Base-by-base conservation (phyloP, 92 coral and sea anemone genomes). In the Phenganax marumi region DNA sequence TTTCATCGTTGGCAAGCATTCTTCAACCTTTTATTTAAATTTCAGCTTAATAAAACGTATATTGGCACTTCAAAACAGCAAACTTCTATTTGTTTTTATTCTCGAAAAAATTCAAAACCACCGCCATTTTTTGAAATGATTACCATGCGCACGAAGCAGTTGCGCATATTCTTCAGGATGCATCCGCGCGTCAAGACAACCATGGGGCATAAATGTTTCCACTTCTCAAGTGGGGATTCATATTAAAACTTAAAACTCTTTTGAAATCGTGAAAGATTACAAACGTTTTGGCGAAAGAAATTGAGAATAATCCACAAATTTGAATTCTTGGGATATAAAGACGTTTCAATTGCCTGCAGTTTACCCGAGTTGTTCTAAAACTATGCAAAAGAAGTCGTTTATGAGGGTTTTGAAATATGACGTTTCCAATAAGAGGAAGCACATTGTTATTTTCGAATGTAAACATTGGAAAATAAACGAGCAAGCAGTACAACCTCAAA, bases 1-100 rank as follows among this genome's bases (percentile, higher is more conserved):
- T 74, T 53, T 74, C 79, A 63, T 74, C 79, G 79, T 52, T 74
- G 1, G 61, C 61, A 52, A 51, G 7, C 79, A 74, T 74, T 56
- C 21, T 19, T 52, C 21, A 74, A 53, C 24, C 19, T 21, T 11
- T 24, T 8, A 10, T 3, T 24, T 8, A 49, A 72, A 72, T 52
- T 10, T 21, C 22, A 17, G 21, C 26, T 10, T 56, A 46, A 53
- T 50, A 25, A 12, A 23, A n/a, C 19, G 60, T 50, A 73, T 23
- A 49, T 51, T 73, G 21, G 49, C 51, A 51, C 46, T 7, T 24
- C 33, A 21, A 18, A 74, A 54, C n/a, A 14, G 24, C 21, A 19
- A 19, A 10, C 10, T 54, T 19, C 1, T 18, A 33, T 23, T 3
- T 19, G 47, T 49, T 62, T 62, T 18, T 62, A n/a, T 62, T 33